Percentiles rank a stretch among this genome's conserved stretches.
phyloP scores from a whole-genome alignment of 1,140 invertebrate species.

The Drosophila nebulosa region DNA sequence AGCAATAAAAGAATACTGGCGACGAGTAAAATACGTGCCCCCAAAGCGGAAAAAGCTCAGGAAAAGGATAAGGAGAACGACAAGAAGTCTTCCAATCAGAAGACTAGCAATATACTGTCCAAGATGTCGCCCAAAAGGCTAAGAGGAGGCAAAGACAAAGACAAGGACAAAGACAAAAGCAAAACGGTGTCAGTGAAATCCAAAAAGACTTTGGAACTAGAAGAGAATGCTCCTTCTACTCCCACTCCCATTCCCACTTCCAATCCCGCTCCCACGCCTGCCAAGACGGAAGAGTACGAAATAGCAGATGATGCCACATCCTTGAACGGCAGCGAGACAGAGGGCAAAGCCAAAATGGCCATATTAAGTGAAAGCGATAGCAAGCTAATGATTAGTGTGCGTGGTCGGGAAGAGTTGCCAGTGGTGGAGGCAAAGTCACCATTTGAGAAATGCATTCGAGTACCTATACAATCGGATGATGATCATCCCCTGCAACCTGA shows the following conservation, averaged over 20 bases:
- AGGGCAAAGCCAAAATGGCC: conserved; percentile 72
- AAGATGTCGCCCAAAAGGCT: conserved; percentile 70
- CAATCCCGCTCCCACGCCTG: no score
- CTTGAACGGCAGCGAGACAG: conserved; percentile 79
- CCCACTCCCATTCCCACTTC: no score
- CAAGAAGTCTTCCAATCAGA: conserved; percentile 63
- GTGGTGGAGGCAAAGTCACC: conserved; percentile 63
- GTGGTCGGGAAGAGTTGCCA: conserved; percentile 87
- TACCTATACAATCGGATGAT: conserved; percentile 65
- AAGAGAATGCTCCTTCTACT: conserved; percentile 1
- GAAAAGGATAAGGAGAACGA: conserved; percentile 64
- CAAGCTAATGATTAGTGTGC: conserved; percentile 83
- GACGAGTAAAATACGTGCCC: conserved; percentile 20
- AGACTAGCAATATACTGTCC: conserved; percentile 48
- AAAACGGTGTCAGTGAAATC: conserved; percentile 26
- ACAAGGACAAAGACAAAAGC: conserved; percentile 31
- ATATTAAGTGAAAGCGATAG: conserved; percentile 80
- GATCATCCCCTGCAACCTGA: conserved; percentile 67
- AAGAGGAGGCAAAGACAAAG: conserved; percentile 32
- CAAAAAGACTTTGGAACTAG: conserved; percentile 16
- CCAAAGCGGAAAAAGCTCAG: conserved; percentile 36
- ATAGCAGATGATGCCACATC: conserved; percentile 83
- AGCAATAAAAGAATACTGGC: conserved; percentile 6
- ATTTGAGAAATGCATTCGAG: conserved; percentile 64
- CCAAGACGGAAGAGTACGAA: conserved; percentile 82